Percentiles rank a stretch among this genome's conserved stretches.
Evolutionary conservation across 2,888 invertebrate genomes (phyloP).

Genomic region (Encarsia formosa): DNA sequence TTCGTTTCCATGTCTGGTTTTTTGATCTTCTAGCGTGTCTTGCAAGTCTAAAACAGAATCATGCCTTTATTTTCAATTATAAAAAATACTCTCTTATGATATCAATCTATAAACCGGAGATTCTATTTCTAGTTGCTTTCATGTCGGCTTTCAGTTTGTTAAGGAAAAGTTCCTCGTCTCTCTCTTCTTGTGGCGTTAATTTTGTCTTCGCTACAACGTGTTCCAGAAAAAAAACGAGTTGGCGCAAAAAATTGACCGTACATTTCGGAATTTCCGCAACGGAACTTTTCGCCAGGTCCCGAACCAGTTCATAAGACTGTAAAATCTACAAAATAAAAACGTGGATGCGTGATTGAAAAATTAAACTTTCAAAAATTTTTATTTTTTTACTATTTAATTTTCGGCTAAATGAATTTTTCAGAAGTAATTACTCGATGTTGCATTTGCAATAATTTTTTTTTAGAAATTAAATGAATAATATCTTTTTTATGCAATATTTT

Average conservation of each 20-base stretch:
- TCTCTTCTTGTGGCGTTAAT: conserved; percentile 22
- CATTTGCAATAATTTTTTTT: too few relatives aligned
- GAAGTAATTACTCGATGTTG: too few relatives aligned
- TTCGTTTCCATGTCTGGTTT: conserved; percentile 9
- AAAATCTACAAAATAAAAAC: conserved; percentile 20
- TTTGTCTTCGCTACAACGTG: conserved; percentile 21
- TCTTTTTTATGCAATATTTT: too few relatives aligned
- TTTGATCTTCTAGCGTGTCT: conserved; percentile 20
- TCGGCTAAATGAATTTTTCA: too few relatives aligned
- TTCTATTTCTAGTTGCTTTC: conserved; percentile 13
- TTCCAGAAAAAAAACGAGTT: conserved; percentile 29
- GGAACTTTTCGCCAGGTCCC: neutral
- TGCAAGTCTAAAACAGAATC: conserved; percentile 13
- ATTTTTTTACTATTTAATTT: too few relatives aligned
- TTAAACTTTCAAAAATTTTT: too few relatives aligned
- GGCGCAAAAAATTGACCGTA: conserved; percentile 22
- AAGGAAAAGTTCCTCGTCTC: conserved; percentile 19
- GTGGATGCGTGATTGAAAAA: too few relatives aligned
- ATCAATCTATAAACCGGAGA: neutral
- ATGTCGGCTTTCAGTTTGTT: conserved; percentile 12
- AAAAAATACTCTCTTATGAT: neutral
- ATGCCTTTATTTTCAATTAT: neutral
- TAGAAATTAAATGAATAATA: too few relatives aligned
- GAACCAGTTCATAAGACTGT: conserved; percentile 1
- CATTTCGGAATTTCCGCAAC: neutral